These are phyloP conservation scores for Mamestra configurata DNA, from an alignment of 1,140 invertebrate species.

Conservation along the genomic window DNA sequence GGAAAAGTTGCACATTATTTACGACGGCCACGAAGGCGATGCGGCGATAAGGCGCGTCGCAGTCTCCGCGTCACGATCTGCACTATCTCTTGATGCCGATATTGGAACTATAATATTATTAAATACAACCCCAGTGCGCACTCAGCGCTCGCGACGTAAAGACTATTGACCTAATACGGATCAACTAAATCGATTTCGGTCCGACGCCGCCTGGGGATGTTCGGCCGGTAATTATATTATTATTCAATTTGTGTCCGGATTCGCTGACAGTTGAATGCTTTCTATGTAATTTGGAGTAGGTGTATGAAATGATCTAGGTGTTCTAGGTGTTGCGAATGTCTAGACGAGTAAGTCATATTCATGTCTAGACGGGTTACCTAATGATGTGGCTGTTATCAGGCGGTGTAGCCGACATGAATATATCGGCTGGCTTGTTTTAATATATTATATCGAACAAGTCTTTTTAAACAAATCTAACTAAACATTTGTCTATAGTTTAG, in stretches of 20 bases:
- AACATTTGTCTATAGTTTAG: conserved; percentile 3
- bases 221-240: conserved; percentile 37
- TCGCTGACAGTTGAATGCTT: conserved; percentile 32
- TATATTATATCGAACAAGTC: conserved; percentile 8
- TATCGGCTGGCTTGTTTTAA: conserved; percentile 12
- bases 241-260: conserved; percentile 39
- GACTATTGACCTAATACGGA: conserved; percentile 61
- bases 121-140: conserved; percentile 67
- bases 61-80: conserved; percentile 85
- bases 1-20: conserved; percentile 87
- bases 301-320: conserved; percentile 14
- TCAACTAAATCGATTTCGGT: conserved; percentile 53
- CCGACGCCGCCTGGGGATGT: conserved; percentile 27
- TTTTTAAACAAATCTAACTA: conserved; percentile 7
- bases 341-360: conserved; percentile 45
- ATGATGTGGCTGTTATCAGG: conserved; percentile 44
- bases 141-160: conserved; percentile 52
- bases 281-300: conserved; percentile 41
- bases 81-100: conserved; percentile 81
- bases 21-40: conserved; percentile 85
- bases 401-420: conserved; percentile 12
- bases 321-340: conserved; percentile 39
- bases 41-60: conserved; percentile 85
- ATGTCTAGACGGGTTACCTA: conserved; percentile 48
- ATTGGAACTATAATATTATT: conserved; percentile 83